Conservation (phyloP, 2,113 vertebrate genomes). For the Nibea coibor region DNA sequence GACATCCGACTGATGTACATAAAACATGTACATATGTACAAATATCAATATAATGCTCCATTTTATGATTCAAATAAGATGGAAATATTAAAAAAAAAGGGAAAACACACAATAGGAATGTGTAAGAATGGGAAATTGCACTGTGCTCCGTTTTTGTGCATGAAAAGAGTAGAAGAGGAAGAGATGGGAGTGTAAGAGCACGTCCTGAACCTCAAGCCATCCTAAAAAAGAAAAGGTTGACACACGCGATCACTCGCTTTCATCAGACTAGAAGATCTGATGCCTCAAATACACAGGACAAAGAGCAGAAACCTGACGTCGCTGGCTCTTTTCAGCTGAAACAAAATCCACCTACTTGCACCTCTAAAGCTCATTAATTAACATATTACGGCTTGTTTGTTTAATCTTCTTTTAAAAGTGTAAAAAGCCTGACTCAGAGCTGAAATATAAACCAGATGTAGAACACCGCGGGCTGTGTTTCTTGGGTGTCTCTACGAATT, state of each 20-base stretch:
- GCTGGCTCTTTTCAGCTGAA: no score
- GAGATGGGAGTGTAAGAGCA: slow-evolving; percentile 30
- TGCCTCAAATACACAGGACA: not conserved
- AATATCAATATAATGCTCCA: slow-evolving; percentile 17
- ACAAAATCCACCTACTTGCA: no score
- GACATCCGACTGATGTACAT: slow-evolving; percentile 18
- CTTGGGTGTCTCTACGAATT: not conserved
- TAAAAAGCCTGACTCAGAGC: not conserved
- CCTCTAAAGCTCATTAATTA: not conserved
- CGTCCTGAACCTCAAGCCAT: slow-evolving; percentile 53
- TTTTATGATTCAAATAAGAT: slow-evolving; percentile 15
- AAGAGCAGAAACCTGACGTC: not conserved
- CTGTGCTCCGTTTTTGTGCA: slow-evolving; percentile 62
- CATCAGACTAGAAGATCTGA: not conserved
- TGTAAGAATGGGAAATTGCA: slow-evolving; percentile 59
- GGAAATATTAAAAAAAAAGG: not conserved
- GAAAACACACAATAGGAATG: slow-evolving; percentile 64
- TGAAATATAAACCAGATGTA: not conserved
- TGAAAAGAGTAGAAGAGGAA: slow-evolving; percentile 47
- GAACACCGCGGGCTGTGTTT: no score
- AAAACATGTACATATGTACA: slow-evolving; percentile 36
- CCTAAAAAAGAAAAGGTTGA: not conserved
- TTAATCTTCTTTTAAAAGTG: not conserved
- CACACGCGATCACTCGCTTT: not conserved
- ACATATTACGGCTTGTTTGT: not conserved